Evolutionary conservation across 2,888 invertebrate genomes (phyloP).

Genomic region (Melitaea athalia): DNA sequence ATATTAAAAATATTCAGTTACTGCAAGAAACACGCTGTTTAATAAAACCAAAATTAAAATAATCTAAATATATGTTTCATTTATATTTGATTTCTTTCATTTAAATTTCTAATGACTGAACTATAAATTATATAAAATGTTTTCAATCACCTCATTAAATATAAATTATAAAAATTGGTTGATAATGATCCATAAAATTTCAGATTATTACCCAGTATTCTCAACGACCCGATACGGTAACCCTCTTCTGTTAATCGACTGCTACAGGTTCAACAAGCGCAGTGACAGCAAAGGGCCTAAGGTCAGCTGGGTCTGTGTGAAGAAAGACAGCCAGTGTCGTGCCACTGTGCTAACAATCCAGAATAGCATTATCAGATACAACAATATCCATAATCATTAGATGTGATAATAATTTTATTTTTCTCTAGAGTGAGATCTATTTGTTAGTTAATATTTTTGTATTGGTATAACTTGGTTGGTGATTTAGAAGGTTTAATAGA

Average conservation of each 20-base stretch:
- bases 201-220: slow-evolving; percentile 46
- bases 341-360: slow-evolving; percentile 52
- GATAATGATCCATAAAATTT: slow-evolving; percentile 10
- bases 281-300: slow-evolving; percentile 51
- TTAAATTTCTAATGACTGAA: no score
- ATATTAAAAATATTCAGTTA: no score
- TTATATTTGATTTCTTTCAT: no score
- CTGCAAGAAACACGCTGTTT: no score
- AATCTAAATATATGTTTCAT: no score
- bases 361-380: slow-evolving; percentile 48
- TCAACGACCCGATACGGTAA: slow-evolving; percentile 52
- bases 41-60: no score
- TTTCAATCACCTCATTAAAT: no score
- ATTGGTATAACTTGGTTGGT: neutral
- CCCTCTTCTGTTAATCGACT: slow-evolving; percentile 48
- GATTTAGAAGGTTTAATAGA: no score
- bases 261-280: slow-evolving; percentile 54
- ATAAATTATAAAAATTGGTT: neutral
- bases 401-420: neutral
- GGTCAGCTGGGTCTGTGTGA: slow-evolving; percentile 53
- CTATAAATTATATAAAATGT: no score
- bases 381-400: slow-evolving; percentile 52
- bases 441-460: neutral
- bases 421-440: no score
- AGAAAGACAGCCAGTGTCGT: slow-evolving; percentile 50